Conservation (phyloP, 2,797 vertebrate genomes). For the Eulemur coronatus region DNA sequence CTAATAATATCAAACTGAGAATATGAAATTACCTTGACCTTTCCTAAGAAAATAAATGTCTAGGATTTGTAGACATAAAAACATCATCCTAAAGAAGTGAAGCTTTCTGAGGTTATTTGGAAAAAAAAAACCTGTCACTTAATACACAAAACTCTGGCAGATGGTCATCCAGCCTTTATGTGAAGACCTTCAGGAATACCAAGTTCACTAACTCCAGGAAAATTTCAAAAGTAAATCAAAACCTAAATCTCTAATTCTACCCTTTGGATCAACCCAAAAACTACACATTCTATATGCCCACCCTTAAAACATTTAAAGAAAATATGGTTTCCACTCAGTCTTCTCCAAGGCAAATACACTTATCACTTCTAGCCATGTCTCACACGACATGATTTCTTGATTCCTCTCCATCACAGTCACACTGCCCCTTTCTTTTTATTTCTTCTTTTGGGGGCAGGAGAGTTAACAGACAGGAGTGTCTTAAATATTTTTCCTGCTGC, state of each 20-base stretch:
- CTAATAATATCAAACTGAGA: background rate
- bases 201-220: slow-evolving; percentile 18
- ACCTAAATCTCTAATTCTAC: background rate
- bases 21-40: background rate
- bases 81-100: slow-evolving; percentile 34
- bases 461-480: background rate
- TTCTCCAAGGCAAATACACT: background rate
- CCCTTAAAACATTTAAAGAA: background rate
- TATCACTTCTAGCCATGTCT: background rate
- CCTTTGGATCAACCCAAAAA: background rate
- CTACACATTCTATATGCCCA: background rate
- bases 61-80: background rate
- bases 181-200: background rate
- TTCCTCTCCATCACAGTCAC: background rate
- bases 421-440: background rate
- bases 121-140: background rate
- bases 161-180: background rate
- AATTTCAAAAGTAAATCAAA: slow-evolving; percentile 40
- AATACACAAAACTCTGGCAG: background rate
- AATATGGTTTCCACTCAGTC: background rate
- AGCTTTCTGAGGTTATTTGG: background rate
- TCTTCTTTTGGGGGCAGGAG: background rate
- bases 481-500: background rate
- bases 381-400: background rate
- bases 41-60: background rate